Evolutionary conservation across 2,888 invertebrate species (phyloP).

Genomic region (Macropis europaea): DNA sequence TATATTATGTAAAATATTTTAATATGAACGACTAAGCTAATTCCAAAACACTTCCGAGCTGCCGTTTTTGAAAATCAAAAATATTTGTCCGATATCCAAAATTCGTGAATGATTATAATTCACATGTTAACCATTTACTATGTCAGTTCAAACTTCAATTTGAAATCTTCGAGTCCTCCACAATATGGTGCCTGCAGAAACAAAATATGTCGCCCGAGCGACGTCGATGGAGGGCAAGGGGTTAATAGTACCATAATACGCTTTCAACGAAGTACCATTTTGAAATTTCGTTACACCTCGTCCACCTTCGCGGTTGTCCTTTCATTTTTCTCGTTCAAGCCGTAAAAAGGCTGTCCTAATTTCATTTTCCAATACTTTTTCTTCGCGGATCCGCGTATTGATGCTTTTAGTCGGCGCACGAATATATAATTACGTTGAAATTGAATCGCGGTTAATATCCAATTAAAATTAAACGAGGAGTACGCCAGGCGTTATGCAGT

Average conservation of each 20-base stretch:
- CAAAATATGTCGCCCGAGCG: not conserved
- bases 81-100: too few relatives aligned
- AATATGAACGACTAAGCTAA: too few relatives aligned
- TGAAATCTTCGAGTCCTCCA: too few relatives aligned
- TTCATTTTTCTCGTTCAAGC: not conserved
- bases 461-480: constrained; percentile 7
- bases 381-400: not conserved
- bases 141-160: too few relatives aligned
- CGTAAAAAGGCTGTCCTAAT: not conserved
- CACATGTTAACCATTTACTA: too few relatives aligned
- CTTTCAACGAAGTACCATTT: too few relatives aligned
- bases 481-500: not conserved
- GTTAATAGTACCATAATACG: too few relatives aligned
- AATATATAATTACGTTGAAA: not conserved
- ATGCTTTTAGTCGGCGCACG: not conserved
- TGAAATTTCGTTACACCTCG: not conserved
- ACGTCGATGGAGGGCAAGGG: too few relatives aligned
- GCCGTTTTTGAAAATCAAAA: too few relatives aligned
- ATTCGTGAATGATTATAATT: too few relatives aligned
- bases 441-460: not conserved
- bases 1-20: too few relatives aligned
- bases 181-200: not conserved
- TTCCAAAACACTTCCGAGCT: too few relatives aligned
- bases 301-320: not conserved
- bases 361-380: not conserved